Evolutionary conservation across 23 tunicate genomes (phyloP).

Genomic region (Trididemnum nubilum): DNA sequence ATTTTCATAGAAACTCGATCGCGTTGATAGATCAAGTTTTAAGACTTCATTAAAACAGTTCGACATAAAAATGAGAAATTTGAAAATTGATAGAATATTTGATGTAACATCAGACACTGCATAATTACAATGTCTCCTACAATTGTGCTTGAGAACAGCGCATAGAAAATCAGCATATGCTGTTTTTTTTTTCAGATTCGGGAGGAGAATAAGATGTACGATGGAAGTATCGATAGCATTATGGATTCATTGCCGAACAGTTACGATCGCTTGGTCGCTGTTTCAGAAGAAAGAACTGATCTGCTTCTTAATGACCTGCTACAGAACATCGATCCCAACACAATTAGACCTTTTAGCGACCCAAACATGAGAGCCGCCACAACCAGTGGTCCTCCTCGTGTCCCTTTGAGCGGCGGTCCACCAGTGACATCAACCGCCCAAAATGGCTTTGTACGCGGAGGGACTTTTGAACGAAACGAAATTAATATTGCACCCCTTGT

Average conservation of each 20-base stretch:
- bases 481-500: slow-evolving; percentile 8
- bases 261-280: slow-evolving; percentile 33
- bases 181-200: no score
- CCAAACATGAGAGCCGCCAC: not conserved
- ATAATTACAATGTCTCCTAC: no score
- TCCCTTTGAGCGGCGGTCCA: not conserved
- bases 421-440: not conserved
- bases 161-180: no score
- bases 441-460: not conserved
- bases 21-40: no score
- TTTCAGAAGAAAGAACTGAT: slow-evolving; percentile 43
- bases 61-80: no score
- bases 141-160: no score
- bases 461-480: slow-evolving; percentile 22
- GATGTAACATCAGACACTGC: no score
- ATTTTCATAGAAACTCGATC: no score
- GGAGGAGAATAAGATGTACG: no score
- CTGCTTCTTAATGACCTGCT: slow-evolving; percentile 33
- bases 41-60: no score
- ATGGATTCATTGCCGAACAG: slow-evolving; percentile 64
- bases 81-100: no score
- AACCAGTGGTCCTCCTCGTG: not conserved
- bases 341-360: not conserved
- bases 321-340: slow-evolving; percentile 3
- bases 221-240: not conserved